These are phyloP conservation scores for Theocolax elegans DNA, from an alignment of 1,140 invertebrate genomes.

Conservation along the genomic window DNA sequence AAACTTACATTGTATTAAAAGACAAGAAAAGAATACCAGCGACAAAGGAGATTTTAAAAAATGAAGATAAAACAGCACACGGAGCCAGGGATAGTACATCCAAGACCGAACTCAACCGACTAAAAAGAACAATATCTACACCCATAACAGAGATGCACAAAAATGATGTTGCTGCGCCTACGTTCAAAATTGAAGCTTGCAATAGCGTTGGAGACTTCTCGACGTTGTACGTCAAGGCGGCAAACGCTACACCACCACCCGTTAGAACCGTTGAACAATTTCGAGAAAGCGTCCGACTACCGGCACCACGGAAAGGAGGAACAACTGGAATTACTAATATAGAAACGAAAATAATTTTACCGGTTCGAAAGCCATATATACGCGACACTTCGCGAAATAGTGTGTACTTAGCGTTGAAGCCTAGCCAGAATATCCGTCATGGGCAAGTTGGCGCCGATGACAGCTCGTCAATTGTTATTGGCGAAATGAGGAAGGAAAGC, in stretches of 20 bases:
- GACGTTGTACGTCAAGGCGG: constrained; percentile 50
- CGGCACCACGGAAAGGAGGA: constrained; percentile 46
- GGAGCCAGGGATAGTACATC: neutral
- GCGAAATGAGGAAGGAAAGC: constrained; percentile 23
- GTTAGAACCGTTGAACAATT: constrained; percentile 49
- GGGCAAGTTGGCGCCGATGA: neutral
- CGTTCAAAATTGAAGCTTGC: constrained; percentile 58
- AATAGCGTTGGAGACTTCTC: constrained; percentile 62
- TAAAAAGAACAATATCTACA: constrained; percentile 4
- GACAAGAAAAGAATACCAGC: neutral
- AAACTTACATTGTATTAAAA: neutral
- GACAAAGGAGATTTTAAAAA: neutral
- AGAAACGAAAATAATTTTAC: constrained; percentile 52
- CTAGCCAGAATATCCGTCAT: constrained; percentile 34
- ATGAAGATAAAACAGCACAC: neutral
- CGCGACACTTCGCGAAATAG: constrained; percentile 60
- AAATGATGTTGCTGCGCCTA: neutral
- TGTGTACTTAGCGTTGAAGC: constrained; percentile 58
- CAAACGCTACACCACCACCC: neutral
- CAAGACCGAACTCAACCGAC: neutral
- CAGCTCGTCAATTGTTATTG: neutral
- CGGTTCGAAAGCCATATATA: constrained; percentile 57
- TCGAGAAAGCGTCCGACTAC: constrained; percentile 56
- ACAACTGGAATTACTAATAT: constrained; percentile 10
- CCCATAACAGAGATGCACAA: neutral